A percentile compares a stretch with the other conserved stretches of the same genome.
Conservation (phyloP, 2,797 vertebrate species). For the Anguilla megastoma region DNA sequence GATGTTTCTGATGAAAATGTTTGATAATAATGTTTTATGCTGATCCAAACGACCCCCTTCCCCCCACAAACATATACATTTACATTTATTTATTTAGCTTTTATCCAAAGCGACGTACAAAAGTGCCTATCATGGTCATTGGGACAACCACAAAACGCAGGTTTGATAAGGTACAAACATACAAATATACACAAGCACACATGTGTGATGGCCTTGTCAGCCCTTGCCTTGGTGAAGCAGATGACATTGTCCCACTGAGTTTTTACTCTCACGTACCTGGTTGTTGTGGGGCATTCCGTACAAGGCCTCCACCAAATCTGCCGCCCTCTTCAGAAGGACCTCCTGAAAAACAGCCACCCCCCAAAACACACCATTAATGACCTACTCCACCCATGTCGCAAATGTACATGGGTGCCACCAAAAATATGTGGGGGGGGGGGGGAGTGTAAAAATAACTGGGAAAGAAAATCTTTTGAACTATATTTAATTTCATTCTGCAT, state of each 20-base stretch:
- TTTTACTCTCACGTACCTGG: conserved; percentile 56
- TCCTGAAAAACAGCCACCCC: conserved; percentile 7
- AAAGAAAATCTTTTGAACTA: neutral
- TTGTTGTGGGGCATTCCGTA: conserved; percentile 70
- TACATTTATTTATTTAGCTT: no score
- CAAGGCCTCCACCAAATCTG: conserved; percentile 66
- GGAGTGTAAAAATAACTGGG: neutral
- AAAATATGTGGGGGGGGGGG: neutral
- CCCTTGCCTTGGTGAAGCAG: neutral
- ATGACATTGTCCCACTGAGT: neutral
- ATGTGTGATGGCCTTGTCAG: neutral
- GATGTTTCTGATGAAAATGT: neutral
- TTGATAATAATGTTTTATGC: neutral
- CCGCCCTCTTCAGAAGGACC: conserved; percentile 31
- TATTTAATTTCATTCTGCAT: neutral
- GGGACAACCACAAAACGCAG: no score
- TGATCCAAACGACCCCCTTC: neutral
- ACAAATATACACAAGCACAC: neutral
- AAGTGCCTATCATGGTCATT: no score
- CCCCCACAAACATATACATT: neutral
- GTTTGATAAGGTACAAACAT: no score
- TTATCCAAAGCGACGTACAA: no score
- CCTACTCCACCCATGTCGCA: neutral
- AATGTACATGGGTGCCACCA: neutral
- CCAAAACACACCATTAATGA: neutral